Evolutionary conservation across 1,140 invertebrate genomes (phyloP).

Genomic region (Globodera rostochiensis): DNA sequence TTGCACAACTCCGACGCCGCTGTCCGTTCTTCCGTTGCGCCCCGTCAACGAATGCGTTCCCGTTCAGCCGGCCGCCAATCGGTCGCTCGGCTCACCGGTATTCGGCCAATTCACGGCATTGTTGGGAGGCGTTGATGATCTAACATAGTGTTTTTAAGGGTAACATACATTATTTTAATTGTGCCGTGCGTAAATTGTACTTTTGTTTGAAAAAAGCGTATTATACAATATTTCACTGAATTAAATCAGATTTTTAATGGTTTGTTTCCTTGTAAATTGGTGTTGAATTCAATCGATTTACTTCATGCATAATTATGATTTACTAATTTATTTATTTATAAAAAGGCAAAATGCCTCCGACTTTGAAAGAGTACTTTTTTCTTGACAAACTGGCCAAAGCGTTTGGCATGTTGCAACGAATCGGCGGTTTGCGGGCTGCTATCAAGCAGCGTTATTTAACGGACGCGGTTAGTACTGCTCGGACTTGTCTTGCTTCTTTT

Average conservation of each 20-base stretch:
- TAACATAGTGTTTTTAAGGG: too few relatives aligned
- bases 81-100: conserved; percentile 18
- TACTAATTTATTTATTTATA: background rate
- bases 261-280: too few relatives aligned
- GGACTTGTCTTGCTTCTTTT: conserved; percentile 1
- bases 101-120: conserved; percentile 7
- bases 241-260: too few relatives aligned
- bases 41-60: conserved; percentile 31
- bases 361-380: conserved; percentile 47
- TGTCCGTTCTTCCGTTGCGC: conserved; percentile 12
- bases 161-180: background rate
- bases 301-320: background rate
- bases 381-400: conserved; percentile 49
- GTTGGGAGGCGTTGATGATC: too few relatives aligned
- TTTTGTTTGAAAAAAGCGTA: too few relatives aligned
- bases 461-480: conserved; percentile 19
- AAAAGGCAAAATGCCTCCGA: conserved; percentile 14
- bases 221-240: too few relatives aligned
- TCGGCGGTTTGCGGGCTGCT: conserved; percentile 47
- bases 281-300: too few relatives aligned
- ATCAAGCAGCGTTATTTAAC: conserved; percentile 54
- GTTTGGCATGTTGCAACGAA: conserved; percentile 35
- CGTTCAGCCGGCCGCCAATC: conserved; percentile 30
- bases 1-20: background rate
- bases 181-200: background rate